Evolutionary conservation across 1,140 invertebrate species (phyloP).

Genomic region (Wasmannia auropunctata): DNA sequence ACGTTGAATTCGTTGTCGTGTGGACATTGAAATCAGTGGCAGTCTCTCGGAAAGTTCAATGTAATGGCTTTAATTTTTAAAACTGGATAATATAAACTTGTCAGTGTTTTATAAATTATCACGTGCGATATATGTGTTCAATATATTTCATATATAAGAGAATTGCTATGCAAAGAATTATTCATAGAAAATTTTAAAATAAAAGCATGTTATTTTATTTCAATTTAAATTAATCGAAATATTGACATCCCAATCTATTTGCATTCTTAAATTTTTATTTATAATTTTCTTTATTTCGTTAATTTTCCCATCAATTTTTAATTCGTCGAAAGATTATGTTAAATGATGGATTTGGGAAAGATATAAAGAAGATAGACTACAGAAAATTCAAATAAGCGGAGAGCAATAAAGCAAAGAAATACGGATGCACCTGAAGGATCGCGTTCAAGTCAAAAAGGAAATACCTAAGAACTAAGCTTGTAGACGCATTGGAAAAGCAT

Average conservation of each 20-base stretch:
- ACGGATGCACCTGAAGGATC: constrained; percentile 34
- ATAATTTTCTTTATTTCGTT: neutral
- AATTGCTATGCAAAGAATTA: neutral
- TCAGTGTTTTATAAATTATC: neutral
- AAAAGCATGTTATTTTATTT: neutral
- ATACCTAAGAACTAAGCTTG: constrained; percentile 44
- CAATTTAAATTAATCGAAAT: neutral
- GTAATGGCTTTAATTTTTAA: neutral
- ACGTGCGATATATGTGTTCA: neutral
- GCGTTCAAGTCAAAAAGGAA: constrained; percentile 12
- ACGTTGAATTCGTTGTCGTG: neutral
- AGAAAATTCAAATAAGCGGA: constrained; percentile 16
- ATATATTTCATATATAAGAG: neutral
- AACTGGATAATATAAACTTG: neutral
- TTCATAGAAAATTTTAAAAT: neutral
- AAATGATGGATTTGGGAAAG: neutral
- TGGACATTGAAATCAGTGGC: neutral
- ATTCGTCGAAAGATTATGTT: neutral
- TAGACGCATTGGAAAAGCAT: constrained; percentile 65
- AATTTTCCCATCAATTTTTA: neutral
- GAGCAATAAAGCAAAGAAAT: constrained; percentile 18
- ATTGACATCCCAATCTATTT: neutral
- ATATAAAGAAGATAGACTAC: neutral
- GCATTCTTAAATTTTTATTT: neutral
- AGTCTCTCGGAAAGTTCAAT: neutral